Evolutionary conservation across 2,113 vertebrate genomes (phyloP).

Genomic region (Clarias gariepinus): DNA sequence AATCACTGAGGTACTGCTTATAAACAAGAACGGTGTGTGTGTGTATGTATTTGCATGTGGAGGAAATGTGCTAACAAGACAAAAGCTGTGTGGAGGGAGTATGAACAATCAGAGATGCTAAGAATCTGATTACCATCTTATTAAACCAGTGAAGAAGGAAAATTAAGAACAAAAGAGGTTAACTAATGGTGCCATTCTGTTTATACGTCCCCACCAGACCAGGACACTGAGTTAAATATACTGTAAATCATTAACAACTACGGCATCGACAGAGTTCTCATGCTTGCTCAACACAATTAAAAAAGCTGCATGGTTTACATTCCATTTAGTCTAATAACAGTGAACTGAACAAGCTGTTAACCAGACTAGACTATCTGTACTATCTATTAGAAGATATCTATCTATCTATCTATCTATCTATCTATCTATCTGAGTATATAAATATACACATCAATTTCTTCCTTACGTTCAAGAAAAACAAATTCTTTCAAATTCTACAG

Average conservation of each 20-base stretch:
- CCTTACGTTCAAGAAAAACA: no score
- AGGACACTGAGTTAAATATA: neutral
- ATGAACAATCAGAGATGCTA: neutral
- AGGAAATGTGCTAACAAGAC: neutral
- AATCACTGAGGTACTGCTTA: neutral
- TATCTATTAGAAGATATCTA: no score
- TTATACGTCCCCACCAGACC: neutral
- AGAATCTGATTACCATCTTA: neutral
- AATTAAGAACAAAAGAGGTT: neutral
- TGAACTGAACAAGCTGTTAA: no score
- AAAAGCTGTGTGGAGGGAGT: neutral
- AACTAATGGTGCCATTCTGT: neutral
- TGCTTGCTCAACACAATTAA: neutral
- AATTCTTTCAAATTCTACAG: no score
- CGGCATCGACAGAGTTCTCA: neutral
- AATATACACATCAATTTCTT: no score
- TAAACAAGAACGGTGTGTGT: slow-evolving; percentile 8
- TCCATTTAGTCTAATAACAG: no score
- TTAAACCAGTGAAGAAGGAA: neutral
- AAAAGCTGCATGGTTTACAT: no score
- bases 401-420: no score
- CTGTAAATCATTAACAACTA: neutral
- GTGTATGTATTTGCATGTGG: neutral
- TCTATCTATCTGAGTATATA: no score
- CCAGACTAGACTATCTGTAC: no score